phyloP scores from a whole-genome alignment of 2,888 invertebrate genomes.

The Iphiclides podalirius region DNA sequence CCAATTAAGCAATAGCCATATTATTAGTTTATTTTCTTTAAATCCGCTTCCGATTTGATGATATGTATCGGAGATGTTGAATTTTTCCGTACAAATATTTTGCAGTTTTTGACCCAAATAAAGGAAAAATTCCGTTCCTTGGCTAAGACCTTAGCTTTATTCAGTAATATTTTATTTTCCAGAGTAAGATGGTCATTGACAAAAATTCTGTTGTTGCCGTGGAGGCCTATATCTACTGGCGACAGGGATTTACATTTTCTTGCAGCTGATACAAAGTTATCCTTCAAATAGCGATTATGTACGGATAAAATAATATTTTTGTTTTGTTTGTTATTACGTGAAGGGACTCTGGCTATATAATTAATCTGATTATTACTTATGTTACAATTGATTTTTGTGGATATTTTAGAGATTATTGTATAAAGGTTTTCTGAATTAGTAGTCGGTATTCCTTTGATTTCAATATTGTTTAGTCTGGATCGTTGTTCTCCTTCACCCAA shows the following conservation, averaged over 20 bases:
- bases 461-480: slow-evolving; percentile 22
- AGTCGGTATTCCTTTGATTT: slow-evolving; percentile 20
- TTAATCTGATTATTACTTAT: slow-evolving; percentile 24
- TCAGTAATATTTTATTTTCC: slow-evolving; percentile 29
- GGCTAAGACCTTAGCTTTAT: slow-evolving; percentile 25
- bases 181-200: slow-evolving; percentile 31
- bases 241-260: slow-evolving; percentile 17
- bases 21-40: too few species aligned
- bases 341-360: slow-evolving; percentile 21
- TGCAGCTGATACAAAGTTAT: slow-evolving; percentile 28
- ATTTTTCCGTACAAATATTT: slow-evolving; percentile 27
- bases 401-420: slow-evolving; percentile 11
- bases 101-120: slow-evolving; percentile 23
- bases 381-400: not conserved
- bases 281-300: slow-evolving; percentile 28
- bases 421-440: slow-evolving; percentile 12
- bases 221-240: slow-evolving; percentile 22
- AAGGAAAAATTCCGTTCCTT: not conserved
- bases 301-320: slow-evolving; percentile 24
- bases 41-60: slow-evolving; percentile 23
- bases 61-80: slow-evolving; percentile 19
- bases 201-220: slow-evolving; percentile 21
- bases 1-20: too few species aligned
- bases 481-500: slow-evolving; percentile 13
- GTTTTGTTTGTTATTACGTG: slow-evolving; percentile 10